These are phyloP conservation scores for Alectoris magna DNA, from an alignment of 2,797 vertebrate species.

Conservation along the genomic window DNA sequence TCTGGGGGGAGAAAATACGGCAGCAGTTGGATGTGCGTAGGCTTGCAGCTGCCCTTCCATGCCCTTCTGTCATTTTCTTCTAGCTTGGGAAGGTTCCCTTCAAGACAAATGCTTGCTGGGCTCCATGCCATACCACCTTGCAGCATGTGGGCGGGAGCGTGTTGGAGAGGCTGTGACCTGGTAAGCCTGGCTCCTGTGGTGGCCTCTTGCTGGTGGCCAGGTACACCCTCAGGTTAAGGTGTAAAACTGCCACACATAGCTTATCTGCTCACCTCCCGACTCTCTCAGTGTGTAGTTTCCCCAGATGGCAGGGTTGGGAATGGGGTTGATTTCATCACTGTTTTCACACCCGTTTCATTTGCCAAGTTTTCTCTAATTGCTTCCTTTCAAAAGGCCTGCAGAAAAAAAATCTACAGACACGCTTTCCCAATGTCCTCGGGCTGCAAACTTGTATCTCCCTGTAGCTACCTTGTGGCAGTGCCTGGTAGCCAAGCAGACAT, in stretches of 20 bases:
- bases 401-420: not conserved
- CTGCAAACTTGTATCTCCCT: not conserved
- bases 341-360: not conserved
- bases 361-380: constrained; percentile 21
- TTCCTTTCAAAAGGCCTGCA: constrained; percentile 8
- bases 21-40: not conserved
- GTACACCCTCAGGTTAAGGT: not conserved
- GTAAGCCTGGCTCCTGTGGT: rapidly evolving
- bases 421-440: not conserved
- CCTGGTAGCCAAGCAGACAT: not conserved
- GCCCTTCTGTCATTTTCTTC: not conserved
- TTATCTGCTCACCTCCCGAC: not conserved
- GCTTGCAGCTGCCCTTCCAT: not conserved
- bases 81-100: not conserved
- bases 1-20: not conserved
- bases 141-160: not conserved
- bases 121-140: not conserved
- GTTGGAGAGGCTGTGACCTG: not conserved
- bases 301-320: not conserved
- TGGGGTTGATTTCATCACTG: not conserved
- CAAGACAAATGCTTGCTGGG: not conserved
- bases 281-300: not conserved
- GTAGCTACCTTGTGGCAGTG: not conserved
- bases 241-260: not conserved
- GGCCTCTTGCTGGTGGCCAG: not conserved